A percentile compares a stretch with the other conserved stretches of the same genome.
phyloP scores from a whole-genome alignment of 2,113 vertebrate genomes.

The Dendrocopos noguchii region DNA sequence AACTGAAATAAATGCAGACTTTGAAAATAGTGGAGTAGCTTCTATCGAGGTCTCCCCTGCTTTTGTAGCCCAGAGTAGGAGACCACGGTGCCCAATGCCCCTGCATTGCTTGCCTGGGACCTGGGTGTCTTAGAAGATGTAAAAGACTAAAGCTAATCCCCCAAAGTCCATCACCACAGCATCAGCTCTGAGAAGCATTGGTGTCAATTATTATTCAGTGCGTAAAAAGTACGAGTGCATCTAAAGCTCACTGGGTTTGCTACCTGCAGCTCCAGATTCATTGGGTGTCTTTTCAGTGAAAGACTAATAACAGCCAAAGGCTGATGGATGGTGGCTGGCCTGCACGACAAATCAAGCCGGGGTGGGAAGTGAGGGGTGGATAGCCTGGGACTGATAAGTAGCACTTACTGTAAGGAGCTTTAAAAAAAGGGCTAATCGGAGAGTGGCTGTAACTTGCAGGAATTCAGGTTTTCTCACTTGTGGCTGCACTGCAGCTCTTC shows the following conservation, averaged over 20 bases:
- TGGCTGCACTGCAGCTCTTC: slow-evolving; percentile 24
- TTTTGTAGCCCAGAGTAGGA: background rate
- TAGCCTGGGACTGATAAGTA: background rate
- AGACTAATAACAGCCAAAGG: background rate
- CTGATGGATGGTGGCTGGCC: background rate
- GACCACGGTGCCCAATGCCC: rapidly evolving
- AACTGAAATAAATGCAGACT: background rate
- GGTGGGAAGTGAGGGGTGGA: background rate
- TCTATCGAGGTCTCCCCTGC: background rate
- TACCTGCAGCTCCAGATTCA: background rate
- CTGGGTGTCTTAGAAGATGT: background rate
- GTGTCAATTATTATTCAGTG: background rate
- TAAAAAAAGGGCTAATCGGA: background rate
- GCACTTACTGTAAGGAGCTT: background rate
- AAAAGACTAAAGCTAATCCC: background rate
- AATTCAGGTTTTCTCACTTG: slow-evolving; percentile 3
- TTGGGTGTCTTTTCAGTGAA: background rate
- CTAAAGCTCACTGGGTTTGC: background rate
- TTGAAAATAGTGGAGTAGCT: background rate
- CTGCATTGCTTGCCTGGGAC: background rate
- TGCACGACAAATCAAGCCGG: background rate
- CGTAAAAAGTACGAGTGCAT: background rate
- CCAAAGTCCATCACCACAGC: background rate
- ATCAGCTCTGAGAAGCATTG: background rate
- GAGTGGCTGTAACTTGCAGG: background rate